Percentiles rank a stretch among this genome's conserved stretches.
Evolutionary conservation across 2,888 invertebrate genomes (phyloP).

Genomic region (Cephus rjabovi): DNA sequence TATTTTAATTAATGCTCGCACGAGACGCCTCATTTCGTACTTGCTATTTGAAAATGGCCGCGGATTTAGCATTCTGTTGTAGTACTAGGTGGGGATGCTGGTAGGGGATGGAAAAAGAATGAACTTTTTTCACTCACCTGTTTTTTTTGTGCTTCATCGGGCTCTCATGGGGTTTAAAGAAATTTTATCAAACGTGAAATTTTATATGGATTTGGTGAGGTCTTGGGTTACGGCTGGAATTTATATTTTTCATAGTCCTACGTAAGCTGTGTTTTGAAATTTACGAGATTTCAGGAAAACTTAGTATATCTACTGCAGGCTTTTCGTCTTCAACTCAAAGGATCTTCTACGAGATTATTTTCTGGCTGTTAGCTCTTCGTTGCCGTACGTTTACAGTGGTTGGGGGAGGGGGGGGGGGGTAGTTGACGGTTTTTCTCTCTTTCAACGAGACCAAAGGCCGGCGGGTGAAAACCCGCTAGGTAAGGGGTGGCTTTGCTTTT

Average conservation of each 20-base stretch:
- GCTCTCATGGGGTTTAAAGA: background rate
- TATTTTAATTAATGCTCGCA: slow-evolving; percentile 57
- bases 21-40: slow-evolving; percentile 50
- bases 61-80: background rate
- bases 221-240: background rate
- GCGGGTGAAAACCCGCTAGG: background rate
- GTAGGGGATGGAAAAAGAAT: background rate
- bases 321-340: background rate
- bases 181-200: background rate
- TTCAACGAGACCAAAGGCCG: background rate
- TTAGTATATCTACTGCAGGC: background rate
- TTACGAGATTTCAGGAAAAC: background rate
- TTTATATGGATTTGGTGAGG: background rate
- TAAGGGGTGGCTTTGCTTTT: background rate
- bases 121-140: background rate
- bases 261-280: background rate
- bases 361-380: background rate
- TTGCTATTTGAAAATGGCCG: slow-evolving; percentile 46
- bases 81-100: background rate
- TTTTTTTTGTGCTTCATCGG: background rate
- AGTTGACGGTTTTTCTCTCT: background rate
- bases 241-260: background rate
- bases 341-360: background rate
- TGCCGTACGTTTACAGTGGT: background rate
- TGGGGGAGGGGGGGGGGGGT: background rate